Percentiles rank a stretch among this genome's conserved stretches.
phyloP scores from a whole-genome alignment of 2,888 invertebrate species.

The Pyrochroa serraticornis region DNA sequence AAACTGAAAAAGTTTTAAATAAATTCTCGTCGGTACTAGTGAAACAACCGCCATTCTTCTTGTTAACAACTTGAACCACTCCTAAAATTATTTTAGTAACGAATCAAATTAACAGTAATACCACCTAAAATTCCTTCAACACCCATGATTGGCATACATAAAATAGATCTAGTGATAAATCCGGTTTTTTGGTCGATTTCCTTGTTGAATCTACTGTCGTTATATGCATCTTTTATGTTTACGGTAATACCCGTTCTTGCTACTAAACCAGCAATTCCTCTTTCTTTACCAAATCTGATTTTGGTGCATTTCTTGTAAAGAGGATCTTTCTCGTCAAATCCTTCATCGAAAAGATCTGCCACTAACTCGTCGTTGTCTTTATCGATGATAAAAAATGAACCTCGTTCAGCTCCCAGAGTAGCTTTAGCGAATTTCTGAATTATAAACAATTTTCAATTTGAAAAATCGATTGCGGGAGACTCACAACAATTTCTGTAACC shows the following conservation, averaged over 20 bases:
- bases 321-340: slow-evolving; percentile 55
- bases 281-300: slow-evolving; percentile 60
- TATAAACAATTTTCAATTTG: slow-evolving; percentile 6
- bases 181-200: slow-evolving; percentile 64
- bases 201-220: slow-evolving; percentile 62
- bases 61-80: slow-evolving; percentile 63
- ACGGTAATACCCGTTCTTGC: slow-evolving; percentile 59
- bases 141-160: slow-evolving; percentile 63
- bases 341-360: slow-evolving; percentile 68
- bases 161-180: slow-evolving; percentile 62
- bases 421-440: slow-evolving; percentile 64
- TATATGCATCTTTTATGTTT: slow-evolving; percentile 64
- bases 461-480: no score
- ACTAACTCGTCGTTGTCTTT: slow-evolving; percentile 57
- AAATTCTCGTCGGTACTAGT: slow-evolving; percentile 60
- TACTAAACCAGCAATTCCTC: slow-evolving; percentile 62
- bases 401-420: slow-evolving; percentile 64
- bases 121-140: slow-evolving; percentile 51
- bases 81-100: slow-evolving; percentile 50
- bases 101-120: background rate
- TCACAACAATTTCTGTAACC: slow-evolving; percentile 66
- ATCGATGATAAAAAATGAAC: slow-evolving; percentile 65
- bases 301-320: slow-evolving; percentile 63
- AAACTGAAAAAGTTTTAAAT: slow-evolving; percentile 61
- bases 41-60: slow-evolving; percentile 58